Percentiles rank a stretch among this genome's conserved stretches.
Evolutionary conservation across 2,113 vertebrate genomes (phyloP).

Genomic region (Equus przewalskii): DNA sequence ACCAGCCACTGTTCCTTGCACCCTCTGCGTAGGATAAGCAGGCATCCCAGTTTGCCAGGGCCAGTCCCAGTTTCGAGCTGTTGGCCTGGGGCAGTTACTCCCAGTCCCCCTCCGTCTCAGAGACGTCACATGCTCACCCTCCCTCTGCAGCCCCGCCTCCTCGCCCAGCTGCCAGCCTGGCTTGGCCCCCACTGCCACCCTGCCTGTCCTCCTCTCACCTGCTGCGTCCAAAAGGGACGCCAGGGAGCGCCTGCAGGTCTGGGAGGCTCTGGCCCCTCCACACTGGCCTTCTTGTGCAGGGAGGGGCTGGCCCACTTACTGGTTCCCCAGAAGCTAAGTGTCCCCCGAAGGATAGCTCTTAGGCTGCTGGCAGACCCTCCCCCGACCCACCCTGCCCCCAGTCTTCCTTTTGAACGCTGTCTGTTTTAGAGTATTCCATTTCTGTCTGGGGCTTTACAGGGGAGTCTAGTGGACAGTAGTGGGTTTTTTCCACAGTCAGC

Average conservation of each 20-base stretch:
- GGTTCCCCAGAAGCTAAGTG: neutral
- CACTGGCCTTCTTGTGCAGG: neutral
- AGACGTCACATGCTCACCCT: too few relatives aligned
- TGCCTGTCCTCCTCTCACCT: neutral
- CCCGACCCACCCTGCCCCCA: neutral
- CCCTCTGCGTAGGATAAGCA: neutral
- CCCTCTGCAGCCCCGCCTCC: neutral
- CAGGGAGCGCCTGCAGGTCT: neutral
- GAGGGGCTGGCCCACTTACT: neutral
- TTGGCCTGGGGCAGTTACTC: neutral
- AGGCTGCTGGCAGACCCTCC: neutral
- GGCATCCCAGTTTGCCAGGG: neutral
- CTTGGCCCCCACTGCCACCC: neutral
- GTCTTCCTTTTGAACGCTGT: neutral
- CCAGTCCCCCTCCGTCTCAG: neutral
- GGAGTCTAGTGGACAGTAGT: neutral
- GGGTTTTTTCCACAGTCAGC: neutral
- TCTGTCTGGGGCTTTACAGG: neutral
- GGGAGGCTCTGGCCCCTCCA: neutral
- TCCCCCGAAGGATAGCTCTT: neutral
- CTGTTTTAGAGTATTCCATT: neutral
- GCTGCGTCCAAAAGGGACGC: neutral
- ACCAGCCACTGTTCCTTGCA: neutral
- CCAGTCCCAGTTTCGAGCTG: neutral
- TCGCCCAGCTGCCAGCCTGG: neutral